Conservation (phyloP, 2,888 invertebrate genomes). For the Epinotia ramella region DNA sequence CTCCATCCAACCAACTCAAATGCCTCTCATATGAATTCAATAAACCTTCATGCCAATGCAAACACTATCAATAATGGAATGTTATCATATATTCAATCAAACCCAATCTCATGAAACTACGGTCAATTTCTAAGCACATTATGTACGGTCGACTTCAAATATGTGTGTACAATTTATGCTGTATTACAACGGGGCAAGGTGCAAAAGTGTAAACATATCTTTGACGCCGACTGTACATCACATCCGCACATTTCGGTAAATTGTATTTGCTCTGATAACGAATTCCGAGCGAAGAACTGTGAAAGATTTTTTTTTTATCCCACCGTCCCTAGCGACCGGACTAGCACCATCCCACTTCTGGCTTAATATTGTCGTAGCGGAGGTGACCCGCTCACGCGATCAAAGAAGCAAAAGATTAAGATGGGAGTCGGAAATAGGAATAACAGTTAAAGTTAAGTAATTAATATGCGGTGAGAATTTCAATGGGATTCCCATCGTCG, state of each 20-base stretch:
- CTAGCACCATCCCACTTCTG: slow-evolving; percentile 26
- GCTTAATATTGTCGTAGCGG: slow-evolving; percentile 23
- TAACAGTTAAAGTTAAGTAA: slow-evolving; percentile 54
- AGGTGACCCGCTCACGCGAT: slow-evolving; percentile 18
- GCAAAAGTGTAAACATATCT: no score
- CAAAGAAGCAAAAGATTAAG: neutral
- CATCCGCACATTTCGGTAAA: slow-evolving; percentile 4
- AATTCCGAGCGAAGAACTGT: no score
- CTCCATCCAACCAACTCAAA: neutral
- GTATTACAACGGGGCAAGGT: no score
- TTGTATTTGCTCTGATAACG: slow-evolving; percentile 33
- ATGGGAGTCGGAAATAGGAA: neutral
- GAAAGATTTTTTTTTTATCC: slow-evolving; percentile 13
- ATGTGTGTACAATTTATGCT: no score
- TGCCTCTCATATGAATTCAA: neutral
- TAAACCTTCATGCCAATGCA: slow-evolving; percentile 15
- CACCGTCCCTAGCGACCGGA: slow-evolving; percentile 12
- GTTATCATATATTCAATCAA: slow-evolving; percentile 35
- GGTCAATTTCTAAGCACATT: slow-evolving; percentile 3
- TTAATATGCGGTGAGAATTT: slow-evolving; percentile 71
- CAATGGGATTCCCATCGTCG: slow-evolving; percentile 74
- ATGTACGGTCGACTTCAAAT: no score
- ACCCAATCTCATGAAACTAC: slow-evolving; percentile 18
- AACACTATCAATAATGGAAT: slow-evolving; percentile 11
- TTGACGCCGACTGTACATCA: neutral